phyloP scores from a whole-genome alignment of 2,113 vertebrate species.

The Illadopsis cleaveri region DNA sequence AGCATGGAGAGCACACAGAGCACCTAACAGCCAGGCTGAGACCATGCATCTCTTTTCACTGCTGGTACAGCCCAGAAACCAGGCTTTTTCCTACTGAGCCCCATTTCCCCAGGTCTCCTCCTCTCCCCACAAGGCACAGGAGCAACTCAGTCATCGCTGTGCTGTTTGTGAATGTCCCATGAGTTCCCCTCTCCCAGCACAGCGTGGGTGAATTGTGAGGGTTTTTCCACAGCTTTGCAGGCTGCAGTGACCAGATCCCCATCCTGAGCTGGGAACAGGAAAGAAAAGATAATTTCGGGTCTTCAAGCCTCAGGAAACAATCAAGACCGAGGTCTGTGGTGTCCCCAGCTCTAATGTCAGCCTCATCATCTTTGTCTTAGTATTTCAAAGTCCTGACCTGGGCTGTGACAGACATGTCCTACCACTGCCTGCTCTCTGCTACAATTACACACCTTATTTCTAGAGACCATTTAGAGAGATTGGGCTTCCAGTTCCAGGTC shows the following conservation, averaged over 20 bases:
- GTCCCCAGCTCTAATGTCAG: background rate
- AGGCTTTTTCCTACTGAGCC: background rate
- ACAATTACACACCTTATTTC: slow-evolving; percentile 4
- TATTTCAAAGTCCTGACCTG: background rate
- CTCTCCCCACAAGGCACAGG: background rate
- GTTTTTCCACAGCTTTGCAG: background rate
- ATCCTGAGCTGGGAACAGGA: background rate
- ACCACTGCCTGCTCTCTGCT: background rate
- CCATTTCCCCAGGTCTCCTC: background rate
- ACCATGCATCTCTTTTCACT: rapidly evolving
- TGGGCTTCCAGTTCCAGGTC: background rate
- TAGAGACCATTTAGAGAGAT: background rate
- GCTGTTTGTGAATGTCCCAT: background rate
- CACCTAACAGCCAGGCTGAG: background rate
- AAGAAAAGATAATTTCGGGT: background rate
- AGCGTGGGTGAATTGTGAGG: background rate
- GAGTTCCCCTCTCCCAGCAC: background rate
- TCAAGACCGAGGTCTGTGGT: background rate
- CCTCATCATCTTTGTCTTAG: background rate
- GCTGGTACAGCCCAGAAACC: background rate
- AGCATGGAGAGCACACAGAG: background rate
- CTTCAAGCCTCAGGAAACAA: background rate
- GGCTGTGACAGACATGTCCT: background rate
- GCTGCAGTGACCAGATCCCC: background rate
- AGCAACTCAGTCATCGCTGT: background rate